These are phyloP conservation scores for Macrosteles quadrilineatus DNA, from an alignment of 1,140 invertebrate genomes.

Conservation along the genomic window DNA sequence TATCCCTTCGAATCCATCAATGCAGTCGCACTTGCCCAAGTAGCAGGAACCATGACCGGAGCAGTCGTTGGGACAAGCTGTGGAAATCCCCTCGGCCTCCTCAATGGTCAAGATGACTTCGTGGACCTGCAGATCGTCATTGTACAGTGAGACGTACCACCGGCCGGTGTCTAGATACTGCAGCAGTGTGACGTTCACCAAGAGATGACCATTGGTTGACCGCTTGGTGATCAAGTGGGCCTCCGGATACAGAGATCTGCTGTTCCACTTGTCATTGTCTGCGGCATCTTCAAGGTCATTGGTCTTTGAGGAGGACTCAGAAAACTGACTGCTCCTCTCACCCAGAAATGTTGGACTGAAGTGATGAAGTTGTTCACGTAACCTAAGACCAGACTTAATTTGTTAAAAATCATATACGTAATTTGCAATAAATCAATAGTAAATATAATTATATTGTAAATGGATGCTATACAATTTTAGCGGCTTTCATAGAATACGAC, in stretches of 20 bases:
- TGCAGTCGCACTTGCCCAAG: conserved; percentile 93
- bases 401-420: too few relatives aligned
- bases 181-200: conserved; percentile 66
- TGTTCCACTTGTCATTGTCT: not conserved
- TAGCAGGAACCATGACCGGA: conserved; percentile 93
- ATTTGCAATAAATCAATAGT: too few relatives aligned
- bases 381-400: too few relatives aligned
- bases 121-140: conserved; percentile 86
- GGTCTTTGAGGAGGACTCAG: not conserved
- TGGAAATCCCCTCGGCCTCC: conserved; percentile 82
- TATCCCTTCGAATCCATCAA: conserved; percentile 89
- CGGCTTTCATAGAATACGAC: too few relatives aligned
- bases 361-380: not conserved
- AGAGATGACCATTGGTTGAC: not conserved
- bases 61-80: conserved; percentile 92
- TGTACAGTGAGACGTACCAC: conserved; percentile 95
- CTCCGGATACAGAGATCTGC: not conserved
- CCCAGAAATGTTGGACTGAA: conserved; percentile 5
- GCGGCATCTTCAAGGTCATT: not conserved
- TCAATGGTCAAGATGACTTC: conserved; percentile 73
- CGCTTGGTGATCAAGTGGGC: not conserved
- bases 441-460: too few relatives aligned
- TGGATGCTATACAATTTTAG: too few relatives aligned
- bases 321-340: not conserved
- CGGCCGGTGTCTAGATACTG: conserved; percentile 89